phyloP scores from a whole-genome alignment of 1,140 invertebrate genomes.

The Pectinophora gossypiella region DNA sequence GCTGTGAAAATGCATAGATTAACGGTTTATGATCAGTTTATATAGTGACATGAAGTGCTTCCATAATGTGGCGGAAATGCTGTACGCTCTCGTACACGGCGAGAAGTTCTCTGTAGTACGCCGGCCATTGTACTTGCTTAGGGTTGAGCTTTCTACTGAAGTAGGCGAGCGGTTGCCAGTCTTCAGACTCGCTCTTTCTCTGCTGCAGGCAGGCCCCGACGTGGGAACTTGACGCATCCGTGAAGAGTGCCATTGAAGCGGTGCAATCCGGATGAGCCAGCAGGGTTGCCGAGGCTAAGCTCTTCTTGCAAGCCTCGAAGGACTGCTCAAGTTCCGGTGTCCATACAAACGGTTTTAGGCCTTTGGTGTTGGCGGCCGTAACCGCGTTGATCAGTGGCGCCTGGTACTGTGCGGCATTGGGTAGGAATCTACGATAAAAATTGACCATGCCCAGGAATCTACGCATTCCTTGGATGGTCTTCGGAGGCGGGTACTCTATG shows the following conservation, averaged over 20 bases:
- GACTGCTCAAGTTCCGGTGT: not conserved
- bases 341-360: not conserved
- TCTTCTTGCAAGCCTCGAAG: not conserved
- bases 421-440: slow-evolving; percentile 26
- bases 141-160: not conserved
- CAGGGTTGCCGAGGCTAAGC: not conserved
- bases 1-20: not conserved
- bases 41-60: slow-evolving; percentile 1
- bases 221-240: slow-evolving; percentile 7
- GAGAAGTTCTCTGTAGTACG: slow-evolving; percentile 1
- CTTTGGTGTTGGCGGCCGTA: not conserved
- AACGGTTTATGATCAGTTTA: slow-evolving; percentile 4
- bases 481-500: slow-evolving; percentile 8
- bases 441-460: slow-evolving; percentile 30
- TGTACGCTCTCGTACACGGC: slow-evolving; percentile 2
- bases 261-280: slow-evolving; percentile 2
- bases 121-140: not conserved
- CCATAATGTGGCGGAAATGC: slow-evolving; percentile 7
- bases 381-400: not conserved
- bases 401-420: slow-evolving; percentile 11
- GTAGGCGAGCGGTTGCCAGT: not conserved
- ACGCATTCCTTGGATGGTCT: slow-evolving; percentile 11
- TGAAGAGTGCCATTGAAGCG: slow-evolving; percentile 5
- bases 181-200: not conserved
- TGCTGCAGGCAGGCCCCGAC: slow-evolving; percentile 13